These are phyloP conservation scores for Ennomos quercinarius DNA, from an alignment of 2,888 invertebrate species.

Conservation along the genomic window DNA sequence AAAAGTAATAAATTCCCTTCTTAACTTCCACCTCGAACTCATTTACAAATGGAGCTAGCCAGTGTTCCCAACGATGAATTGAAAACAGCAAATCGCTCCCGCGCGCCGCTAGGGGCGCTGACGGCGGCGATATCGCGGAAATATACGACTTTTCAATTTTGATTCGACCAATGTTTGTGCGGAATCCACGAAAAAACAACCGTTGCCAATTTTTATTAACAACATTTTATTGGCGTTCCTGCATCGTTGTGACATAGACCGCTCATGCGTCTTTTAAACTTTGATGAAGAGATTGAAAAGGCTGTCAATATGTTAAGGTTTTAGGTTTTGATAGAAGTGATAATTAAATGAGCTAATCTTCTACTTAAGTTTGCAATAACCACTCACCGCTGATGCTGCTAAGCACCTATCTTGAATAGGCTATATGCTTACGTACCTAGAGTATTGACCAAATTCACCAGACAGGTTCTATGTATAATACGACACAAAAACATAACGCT, in stretches of 20 bases:
- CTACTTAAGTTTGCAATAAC: too few relatives aligned
- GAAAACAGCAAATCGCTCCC: too few relatives aligned
- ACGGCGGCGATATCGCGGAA: slow-evolving; percentile 4
- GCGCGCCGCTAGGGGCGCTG: slow-evolving; percentile 20
- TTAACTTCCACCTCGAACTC: slow-evolving; percentile 17
- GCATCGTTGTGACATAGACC: not conserved
- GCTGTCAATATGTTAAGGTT: slow-evolving; percentile 8
- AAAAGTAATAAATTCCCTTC: slow-evolving; percentile 33
- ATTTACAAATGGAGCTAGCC: slow-evolving; percentile 14
- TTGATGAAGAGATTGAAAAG: slow-evolving; percentile 5
- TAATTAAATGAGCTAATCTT: too few relatives aligned
- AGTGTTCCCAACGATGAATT: not conserved
- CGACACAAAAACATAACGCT: too few relatives aligned
- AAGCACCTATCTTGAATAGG: too few relatives aligned
- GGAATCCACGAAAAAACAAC: not conserved
- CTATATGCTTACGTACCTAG: too few relatives aligned
- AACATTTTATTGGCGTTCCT: slow-evolving; percentile 1
- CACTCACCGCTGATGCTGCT: too few relatives aligned
- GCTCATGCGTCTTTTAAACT: not conserved
- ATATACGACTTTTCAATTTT: slow-evolving; percentile 10
- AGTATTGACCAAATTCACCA: too few relatives aligned
- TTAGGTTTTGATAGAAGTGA: not conserved
- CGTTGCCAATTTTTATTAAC: not conserved
- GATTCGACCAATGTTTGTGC: slow-evolving; percentile 6
- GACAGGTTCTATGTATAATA: too few relatives aligned